Conservation (phyloP, 2,113 vertebrate species). For the Lota lota region DNA sequence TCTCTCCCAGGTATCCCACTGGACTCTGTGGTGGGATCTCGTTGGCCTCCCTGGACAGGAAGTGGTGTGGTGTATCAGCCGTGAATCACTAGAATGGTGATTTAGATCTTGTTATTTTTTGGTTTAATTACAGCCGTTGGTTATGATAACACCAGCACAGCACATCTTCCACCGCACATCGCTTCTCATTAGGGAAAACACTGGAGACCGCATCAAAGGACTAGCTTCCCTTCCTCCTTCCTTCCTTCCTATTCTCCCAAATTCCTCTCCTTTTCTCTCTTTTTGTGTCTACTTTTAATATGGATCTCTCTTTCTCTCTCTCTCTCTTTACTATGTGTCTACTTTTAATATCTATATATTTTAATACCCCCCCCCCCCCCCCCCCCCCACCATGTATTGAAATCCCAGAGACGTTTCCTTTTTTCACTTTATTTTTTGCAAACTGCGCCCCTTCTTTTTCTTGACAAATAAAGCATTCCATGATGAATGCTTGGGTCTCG, state of each 20-base stretch:
- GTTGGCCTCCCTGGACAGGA: too few species aligned
- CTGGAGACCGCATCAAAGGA: conserved; percentile 72
- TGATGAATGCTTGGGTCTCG: conserved; percentile 38
- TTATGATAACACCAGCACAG: conserved; percentile 55
- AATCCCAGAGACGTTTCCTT: too few species aligned
- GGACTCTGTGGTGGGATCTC: conserved; percentile 11
- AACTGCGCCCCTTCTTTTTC: conserved; percentile 13
- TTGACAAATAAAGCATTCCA: conserved; percentile 33
- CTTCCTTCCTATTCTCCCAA: conserved; percentile 24
- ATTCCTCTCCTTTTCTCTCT: conserved; percentile 35
- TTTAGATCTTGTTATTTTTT: too few species aligned
- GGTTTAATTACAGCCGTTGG: conserved; percentile 67
- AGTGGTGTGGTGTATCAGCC: too few species aligned
- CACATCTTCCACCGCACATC: conserved; percentile 48
- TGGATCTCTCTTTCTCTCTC: too few species aligned
- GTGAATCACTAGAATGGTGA: too few species aligned
- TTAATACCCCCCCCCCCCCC: conserved; percentile 32
- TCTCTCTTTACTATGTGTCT: too few species aligned
- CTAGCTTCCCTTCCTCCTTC: conserved; percentile 25
- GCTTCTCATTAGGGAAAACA: conserved; percentile 71
- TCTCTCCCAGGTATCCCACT: conserved; percentile 40
- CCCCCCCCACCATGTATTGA: conserved; percentile 1
- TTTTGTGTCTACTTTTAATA: not conserved
- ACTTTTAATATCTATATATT: too few species aligned
- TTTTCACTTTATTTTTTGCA: too few species aligned